phyloP scores from a whole-genome alignment of 1,140 invertebrate genomes.

The Glossosoma conforme region DNA sequence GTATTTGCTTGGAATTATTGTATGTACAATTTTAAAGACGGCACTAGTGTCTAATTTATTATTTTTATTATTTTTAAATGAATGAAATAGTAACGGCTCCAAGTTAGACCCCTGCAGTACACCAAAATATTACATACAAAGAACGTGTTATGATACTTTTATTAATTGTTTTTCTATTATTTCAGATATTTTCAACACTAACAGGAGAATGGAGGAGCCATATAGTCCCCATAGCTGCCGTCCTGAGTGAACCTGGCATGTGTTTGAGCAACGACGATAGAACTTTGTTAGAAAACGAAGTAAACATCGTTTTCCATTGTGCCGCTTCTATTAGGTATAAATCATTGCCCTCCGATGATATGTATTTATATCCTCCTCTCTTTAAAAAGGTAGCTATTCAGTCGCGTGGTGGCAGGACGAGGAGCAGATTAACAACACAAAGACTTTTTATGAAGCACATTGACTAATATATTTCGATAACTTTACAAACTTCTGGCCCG shows the following conservation, averaged over 20 bases:
- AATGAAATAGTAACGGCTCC: no score
- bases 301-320: conserved; percentile 76
- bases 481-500: no score
- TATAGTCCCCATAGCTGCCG: conserved; percentile 3
- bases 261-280: conserved; percentile 58
- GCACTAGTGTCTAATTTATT: no score
- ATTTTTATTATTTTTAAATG: no score
- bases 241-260: conserved; percentile 46
- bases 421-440: neutral
- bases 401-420: neutral
- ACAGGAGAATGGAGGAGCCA: neutral
- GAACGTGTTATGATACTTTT: no score
- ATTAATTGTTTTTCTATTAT: no score
- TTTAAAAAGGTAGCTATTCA: neutral
- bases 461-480: no score
- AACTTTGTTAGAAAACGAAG: conserved; percentile 51
- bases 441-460: no score
- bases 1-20: no score
- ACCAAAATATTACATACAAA: no score
- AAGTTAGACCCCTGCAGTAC: no score
- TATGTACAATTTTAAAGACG: no score
- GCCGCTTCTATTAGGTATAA: conserved; percentile 68
- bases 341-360: neutral
- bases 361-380: neutral
- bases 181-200: conserved; percentile 7